A percentile compares a stretch with the other conserved stretches of the same genome.
phyloP scores from a whole-genome alignment of 2,797 vertebrate species.

The Spinus pinus region DNA sequence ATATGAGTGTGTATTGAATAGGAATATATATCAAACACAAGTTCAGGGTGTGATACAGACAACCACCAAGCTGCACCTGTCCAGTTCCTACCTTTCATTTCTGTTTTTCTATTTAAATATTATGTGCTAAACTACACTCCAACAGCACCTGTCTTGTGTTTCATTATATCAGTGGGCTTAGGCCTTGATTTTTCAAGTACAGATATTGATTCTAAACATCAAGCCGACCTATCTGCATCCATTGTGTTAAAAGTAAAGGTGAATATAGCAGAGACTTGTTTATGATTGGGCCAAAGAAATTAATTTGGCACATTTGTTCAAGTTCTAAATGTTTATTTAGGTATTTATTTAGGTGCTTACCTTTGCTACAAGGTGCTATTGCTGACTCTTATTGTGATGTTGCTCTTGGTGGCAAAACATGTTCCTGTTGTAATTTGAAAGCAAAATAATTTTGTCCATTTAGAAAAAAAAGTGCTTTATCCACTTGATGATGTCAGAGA shows the following conservation, averaged over 20 bases:
- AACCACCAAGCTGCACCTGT: background rate
- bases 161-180: background rate
- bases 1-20: background rate
- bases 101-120: background rate
- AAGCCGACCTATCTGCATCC: background rate
- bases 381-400: background rate
- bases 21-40: background rate
- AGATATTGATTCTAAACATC: background rate
- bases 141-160: rapidly evolving
- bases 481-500: constrained; percentile 33
- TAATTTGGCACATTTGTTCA: background rate
- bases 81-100: background rate
- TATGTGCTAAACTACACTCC: background rate
- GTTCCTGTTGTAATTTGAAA: background rate
- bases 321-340: background rate
- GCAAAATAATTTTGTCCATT: constrained; percentile 21
- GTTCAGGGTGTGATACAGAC: background rate
- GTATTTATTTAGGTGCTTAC: background rate
- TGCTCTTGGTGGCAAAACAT: background rate
- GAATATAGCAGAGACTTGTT: rapidly evolving
- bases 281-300: background rate
- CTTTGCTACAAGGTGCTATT: background rate
- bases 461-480: background rate
- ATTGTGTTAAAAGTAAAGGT: background rate
- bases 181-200: background rate